Evolutionary conservation across 2,797 vertebrate genomes (phyloP).

Genomic region (Betta splendens): DNA sequence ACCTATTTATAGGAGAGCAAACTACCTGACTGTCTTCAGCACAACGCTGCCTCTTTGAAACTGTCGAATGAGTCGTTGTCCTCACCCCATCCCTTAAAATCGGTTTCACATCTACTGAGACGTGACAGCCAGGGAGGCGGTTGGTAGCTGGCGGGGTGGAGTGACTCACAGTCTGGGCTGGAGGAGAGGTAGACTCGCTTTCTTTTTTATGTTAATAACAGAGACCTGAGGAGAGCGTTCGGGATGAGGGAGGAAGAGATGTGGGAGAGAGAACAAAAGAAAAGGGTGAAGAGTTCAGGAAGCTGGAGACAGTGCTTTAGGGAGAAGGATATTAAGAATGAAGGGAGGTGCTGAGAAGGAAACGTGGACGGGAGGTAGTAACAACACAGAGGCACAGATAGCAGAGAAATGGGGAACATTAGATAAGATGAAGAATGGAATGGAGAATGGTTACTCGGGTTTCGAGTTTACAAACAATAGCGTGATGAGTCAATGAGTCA

Average conservation of each 20-base stretch:
- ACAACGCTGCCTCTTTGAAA: conserved; percentile 32
- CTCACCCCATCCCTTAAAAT: conserved; percentile 60
- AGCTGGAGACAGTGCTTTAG: conserved; percentile 64
- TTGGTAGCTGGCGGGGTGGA: conserved; percentile 40
- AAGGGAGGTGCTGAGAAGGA: conserved; percentile 57
- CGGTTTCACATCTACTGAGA: conserved; percentile 60
- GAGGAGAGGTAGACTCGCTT: conserved; percentile 47
- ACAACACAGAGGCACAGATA: conserved; percentile 39
- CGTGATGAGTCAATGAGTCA: conserved; percentile 75
- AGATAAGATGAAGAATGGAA: conserved; percentile 64
- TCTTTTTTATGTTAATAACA: conserved; percentile 68
- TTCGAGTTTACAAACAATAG: conserved; percentile 71
- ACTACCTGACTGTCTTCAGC: conserved; percentile 34
- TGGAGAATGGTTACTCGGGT: conserved; percentile 56
- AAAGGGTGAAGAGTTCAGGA: conserved; percentile 68
- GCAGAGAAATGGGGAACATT: conserved; percentile 51
- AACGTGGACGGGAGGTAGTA: conserved; percentile 38
- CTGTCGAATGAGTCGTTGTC: conserved; percentile 45
- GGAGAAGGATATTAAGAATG: conserved; percentile 74
- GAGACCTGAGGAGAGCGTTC: conserved; percentile 54
- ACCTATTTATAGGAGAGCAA: conserved; percentile 55
- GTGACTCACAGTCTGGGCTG: conserved; percentile 67
- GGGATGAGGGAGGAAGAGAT: conserved; percentile 32
- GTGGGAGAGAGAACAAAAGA: conserved; percentile 64
- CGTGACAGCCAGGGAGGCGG: conserved; percentile 58